phyloP scores from a whole-genome alignment of 2,797 vertebrate genomes.

The Poecile montanus region DNA sequence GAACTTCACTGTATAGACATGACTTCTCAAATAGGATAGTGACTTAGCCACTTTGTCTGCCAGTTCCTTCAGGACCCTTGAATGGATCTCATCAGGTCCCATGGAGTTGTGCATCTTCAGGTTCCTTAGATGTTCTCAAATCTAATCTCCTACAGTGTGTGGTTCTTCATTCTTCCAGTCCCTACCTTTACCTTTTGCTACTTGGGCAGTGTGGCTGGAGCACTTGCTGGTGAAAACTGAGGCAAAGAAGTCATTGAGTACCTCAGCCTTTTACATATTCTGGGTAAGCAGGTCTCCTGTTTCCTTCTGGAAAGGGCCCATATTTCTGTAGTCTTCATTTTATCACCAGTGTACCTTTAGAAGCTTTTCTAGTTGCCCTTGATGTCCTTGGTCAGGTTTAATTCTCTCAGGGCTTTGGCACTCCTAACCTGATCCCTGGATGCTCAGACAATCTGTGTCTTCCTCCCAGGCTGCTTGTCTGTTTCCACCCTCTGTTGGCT shows the following conservation, averaged over 20 bases:
- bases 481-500: background rate
- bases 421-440: background rate
- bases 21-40: no score
- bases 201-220: no score
- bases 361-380: background rate
- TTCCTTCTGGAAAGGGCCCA: background rate
- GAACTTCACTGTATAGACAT: no score
- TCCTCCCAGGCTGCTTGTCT: background rate
- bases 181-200: no score
- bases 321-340: background rate
- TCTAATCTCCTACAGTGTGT: no score
- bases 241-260: background rate
- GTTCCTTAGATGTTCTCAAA: no score
- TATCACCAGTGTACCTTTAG: background rate
- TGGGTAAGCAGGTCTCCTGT: background rate
- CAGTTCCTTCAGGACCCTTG: no score
- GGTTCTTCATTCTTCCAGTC: no score
- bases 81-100: no score
- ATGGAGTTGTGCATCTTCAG: no score
- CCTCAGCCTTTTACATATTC: background rate
- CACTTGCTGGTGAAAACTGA: no score
- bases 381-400: background rate
- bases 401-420: background rate
- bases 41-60: no score
- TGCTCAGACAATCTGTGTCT: background rate